Base-by-base conservation (phyloP, 2,113 vertebrate genomes). In the Megaptera novaeangliae region DNA sequence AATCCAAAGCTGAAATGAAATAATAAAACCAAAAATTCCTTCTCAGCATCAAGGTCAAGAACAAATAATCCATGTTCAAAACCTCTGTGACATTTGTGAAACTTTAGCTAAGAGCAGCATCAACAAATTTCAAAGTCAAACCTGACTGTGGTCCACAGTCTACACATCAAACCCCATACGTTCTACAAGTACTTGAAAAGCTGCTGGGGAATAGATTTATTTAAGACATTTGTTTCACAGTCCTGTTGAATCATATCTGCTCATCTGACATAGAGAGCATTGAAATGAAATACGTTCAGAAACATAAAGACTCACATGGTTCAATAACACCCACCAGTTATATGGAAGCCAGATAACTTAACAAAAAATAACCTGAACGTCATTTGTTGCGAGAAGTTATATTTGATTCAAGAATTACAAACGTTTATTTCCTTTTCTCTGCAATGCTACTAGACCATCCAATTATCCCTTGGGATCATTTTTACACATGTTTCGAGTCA, bases 101-200 rank as follows among this genome's bases (percentile, higher is more conserved):
- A 91, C 52, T 34, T 91, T 69, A 72, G 64, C 87, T 86, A n/a
- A 66, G 25, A 55, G 66, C 5, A 21, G 1, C 3, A 2, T 78
- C 68, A 87, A 72, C 41, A 95, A 88, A 92, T 68, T 74, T 88
- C 96, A 86, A 90, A 95, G 87, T 74, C 86, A 88, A 87, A 61
- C 8, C 52, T 82, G 95, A 82, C 23, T 94, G 57, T 39, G 6
- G 64, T 29, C 36, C 44, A 57, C 41, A 59, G 81, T 68, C 8
- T 83, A 34, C 1, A 18, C 31, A 75, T 41, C 27, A 77, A 64
- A 57, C 41, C 55, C 6, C 5, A 13, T 5, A 27, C 23, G 29
- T 77, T 91, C 61, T 57, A n/a, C 25, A 55, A 89, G n/a, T 59
- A 52, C 27, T 59, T 93, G 57, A 82, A 87, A 97, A 95, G 8